phyloP scores from a whole-genome alignment of 2,888 invertebrate species.

The Smittia aterrima region DNA sequence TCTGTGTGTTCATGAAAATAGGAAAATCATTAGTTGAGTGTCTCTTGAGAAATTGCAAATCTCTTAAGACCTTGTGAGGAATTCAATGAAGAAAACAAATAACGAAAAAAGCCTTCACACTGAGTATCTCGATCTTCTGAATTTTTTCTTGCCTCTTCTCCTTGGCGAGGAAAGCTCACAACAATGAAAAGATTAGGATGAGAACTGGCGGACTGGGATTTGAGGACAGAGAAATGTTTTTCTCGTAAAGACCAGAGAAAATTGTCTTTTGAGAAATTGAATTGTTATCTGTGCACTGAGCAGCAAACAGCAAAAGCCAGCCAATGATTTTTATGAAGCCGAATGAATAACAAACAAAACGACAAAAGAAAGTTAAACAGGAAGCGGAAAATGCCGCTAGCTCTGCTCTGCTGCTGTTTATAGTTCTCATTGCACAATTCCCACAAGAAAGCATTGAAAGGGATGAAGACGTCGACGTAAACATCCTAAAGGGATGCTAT shows the following conservation, averaged over 20 bases:
- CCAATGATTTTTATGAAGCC: conserved; percentile 34
- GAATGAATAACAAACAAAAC: conserved; percentile 21
- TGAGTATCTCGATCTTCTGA: too few relatives aligned
- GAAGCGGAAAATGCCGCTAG: conserved; percentile 18
- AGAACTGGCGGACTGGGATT: neutral
- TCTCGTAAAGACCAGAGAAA: neutral
- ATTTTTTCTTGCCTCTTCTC: too few relatives aligned
- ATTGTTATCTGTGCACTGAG: conserved; percentile 28
- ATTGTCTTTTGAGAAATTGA: conserved; percentile 36
- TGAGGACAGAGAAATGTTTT: conserved; percentile 16
- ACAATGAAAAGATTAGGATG: conserved; percentile 7
- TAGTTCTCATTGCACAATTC: too few relatives aligned
- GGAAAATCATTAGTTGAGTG: too few relatives aligned
- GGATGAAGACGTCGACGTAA: neutral
- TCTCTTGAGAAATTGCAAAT: too few relatives aligned
- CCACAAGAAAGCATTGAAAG: neutral
- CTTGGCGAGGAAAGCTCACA: too few relatives aligned
- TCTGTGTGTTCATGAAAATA: neutral
- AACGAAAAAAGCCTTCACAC: too few relatives aligned
- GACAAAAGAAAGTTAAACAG: neutral
- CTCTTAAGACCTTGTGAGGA: too few relatives aligned
- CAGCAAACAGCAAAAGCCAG: neutral
- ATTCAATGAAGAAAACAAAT: too few relatives aligned
- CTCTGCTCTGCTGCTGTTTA: neutral
- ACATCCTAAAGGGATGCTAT: neutral